Conservation (phyloP, 2,888 invertebrate genomes). For the Tachina grossa region DNA sequence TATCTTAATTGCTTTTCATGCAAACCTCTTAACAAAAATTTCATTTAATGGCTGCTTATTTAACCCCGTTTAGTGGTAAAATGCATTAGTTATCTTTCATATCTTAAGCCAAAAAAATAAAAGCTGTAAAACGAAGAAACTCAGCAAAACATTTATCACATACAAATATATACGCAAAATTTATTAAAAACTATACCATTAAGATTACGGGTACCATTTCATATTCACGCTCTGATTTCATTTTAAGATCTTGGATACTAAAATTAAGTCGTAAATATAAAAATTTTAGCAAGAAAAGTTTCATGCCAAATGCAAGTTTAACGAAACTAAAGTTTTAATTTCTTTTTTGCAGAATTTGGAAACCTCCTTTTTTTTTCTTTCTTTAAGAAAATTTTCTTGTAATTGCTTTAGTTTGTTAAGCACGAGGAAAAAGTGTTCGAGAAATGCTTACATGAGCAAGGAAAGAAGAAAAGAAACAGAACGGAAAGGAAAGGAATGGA, state of each 20-base stretch:
- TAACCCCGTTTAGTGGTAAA: constrained; percentile 51
- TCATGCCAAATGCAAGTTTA: constrained; percentile 39
- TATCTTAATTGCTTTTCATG: constrained; percentile 56
- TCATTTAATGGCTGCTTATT: constrained; percentile 56
- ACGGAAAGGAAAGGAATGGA: neutral
- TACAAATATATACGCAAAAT: constrained; percentile 31
- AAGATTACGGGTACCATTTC: constrained; percentile 54
- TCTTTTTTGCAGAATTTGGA: constrained; percentile 24
- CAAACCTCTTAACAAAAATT: constrained; percentile 35
- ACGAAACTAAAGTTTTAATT: constrained; percentile 32
- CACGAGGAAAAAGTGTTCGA: constrained; percentile 24
- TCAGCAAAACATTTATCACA: constrained; percentile 1
- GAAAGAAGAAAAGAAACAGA: neutral
- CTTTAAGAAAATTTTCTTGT: constrained; percentile 44
- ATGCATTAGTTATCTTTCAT: constrained; percentile 56
- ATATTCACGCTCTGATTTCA: constrained; percentile 70
- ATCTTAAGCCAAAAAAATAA: constrained; percentile 25
- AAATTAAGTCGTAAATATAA: constrained; percentile 62
- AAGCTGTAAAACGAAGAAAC: neutral
- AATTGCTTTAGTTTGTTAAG: constrained; percentile 64
- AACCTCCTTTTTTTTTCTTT: constrained; percentile 13
- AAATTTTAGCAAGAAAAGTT: constrained; percentile 47
- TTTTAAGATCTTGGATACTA: constrained; percentile 66
- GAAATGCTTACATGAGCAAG: constrained; percentile 40
- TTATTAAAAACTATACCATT: constrained; percentile 64